Evolutionary conservation across 1,140 invertebrate species (phyloP).

Genomic region (Temnothorax curvispinosus): DNA sequence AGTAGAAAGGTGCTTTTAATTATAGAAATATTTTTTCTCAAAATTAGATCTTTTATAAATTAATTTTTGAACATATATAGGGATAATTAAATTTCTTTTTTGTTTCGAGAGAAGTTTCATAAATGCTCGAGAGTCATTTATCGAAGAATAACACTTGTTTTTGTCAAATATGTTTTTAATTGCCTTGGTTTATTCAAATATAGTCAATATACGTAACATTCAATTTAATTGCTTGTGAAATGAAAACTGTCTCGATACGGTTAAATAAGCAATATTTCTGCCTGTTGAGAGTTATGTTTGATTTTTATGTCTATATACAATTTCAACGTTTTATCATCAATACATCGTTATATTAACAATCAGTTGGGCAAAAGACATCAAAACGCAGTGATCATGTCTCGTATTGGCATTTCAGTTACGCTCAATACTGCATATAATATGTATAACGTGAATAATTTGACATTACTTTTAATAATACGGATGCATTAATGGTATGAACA

Average conservation of each 20-base stretch:
- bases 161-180: slow-evolving; percentile 35
- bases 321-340: slow-evolving; percentile 24
- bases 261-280: slow-evolving; percentile 51
- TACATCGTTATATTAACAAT: slow-evolving; percentile 39
- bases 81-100: background rate
- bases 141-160: slow-evolving; percentile 28
- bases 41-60: background rate
- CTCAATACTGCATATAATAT: background rate
- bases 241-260: slow-evolving; percentile 12
- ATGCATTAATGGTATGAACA: background rate
- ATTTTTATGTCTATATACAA: slow-evolving; percentile 32
- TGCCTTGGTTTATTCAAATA: background rate
- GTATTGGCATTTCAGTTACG: background rate
- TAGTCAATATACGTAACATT: background rate
- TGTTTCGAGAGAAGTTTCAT: background rate
- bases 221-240: slow-evolving; percentile 47
- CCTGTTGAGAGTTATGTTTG: slow-evolving; percentile 1
- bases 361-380: background rate
- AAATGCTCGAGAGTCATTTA: background rate
- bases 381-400: background rate
- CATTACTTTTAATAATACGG: background rate
- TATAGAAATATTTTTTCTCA: background rate
- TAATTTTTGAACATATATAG: background rate
- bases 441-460: slow-evolving; percentile 1
- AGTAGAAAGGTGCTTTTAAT: background rate